A percentile compares a stretch with the other conserved stretches of the same genome.
phyloP scores from a whole-genome alignment of 2,797 vertebrate species.

The Sciurus vulgaris region DNA sequence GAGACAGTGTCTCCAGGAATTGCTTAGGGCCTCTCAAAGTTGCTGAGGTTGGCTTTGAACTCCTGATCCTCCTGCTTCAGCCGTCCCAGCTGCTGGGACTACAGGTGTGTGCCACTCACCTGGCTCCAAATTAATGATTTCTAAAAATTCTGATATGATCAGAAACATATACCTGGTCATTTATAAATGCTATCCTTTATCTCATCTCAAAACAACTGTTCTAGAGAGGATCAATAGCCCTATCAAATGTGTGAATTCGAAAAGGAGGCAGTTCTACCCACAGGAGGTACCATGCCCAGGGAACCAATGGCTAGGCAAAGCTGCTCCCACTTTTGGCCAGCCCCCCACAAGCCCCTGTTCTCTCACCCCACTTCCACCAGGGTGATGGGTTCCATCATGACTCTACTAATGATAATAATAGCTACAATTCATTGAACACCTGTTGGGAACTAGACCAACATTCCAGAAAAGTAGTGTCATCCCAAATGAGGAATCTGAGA shows the following conservation, averaged over 20 bases:
- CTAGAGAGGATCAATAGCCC: neutral
- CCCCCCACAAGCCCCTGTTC: neutral
- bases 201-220: neutral
- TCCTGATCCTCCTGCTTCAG: no score
- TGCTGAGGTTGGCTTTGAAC: no score
- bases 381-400: neutral
- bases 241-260: neutral
- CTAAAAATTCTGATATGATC: conserved; percentile 1
- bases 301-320: neutral
- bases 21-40: no score
- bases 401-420: neutral
- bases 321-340: neutral
- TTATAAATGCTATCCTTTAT: conserved; percentile 33
- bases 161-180: conserved; percentile 6
- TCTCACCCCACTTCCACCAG: neutral
- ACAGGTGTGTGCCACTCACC: no score
- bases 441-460: neutral
- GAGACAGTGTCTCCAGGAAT: no score
- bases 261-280: neutral
- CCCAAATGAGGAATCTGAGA: neutral
- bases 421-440: neutral
- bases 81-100: no score
- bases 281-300: neutral
- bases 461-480: neutral
- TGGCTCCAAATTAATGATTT: neutral